These are phyloP conservation scores for Hyles vespertilio DNA, from an alignment of 1,140 invertebrate species.

Conservation along the genomic window DNA sequence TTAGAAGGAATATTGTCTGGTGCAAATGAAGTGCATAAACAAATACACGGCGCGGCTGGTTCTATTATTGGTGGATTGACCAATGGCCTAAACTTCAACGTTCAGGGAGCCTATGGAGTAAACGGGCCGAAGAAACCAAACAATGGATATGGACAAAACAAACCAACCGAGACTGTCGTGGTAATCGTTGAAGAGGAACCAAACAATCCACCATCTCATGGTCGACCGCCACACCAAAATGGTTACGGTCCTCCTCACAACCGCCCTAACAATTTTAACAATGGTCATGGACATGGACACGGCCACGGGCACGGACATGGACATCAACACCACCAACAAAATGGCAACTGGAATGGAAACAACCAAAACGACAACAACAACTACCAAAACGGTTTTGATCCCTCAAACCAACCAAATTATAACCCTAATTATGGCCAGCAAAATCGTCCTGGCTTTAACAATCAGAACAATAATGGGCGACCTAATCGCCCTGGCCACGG, in stretches of 20 bases:
- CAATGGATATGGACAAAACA: neutral
- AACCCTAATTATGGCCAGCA: slow-evolving; percentile 5
- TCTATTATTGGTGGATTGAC: slow-evolving; percentile 15
- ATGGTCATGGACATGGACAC: neutral
- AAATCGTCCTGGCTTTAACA: slow-evolving; percentile 6
- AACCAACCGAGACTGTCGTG: slow-evolving; percentile 17
- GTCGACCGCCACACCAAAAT: slow-evolving; percentile 8
- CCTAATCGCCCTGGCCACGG: neutral
- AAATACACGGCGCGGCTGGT: slow-evolving; percentile 15
- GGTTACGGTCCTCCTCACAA: slow-evolving; percentile 8
- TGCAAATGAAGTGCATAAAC: slow-evolving; percentile 20
- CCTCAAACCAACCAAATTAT: no score
- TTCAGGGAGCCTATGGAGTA: slow-evolving; percentile 10
- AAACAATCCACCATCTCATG: slow-evolving; percentile 1
- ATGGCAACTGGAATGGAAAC: slow-evolving; percentile 10
- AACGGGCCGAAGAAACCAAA: slow-evolving; percentile 1
- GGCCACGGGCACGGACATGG: slow-evolving; percentile 5
- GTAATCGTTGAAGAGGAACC: slow-evolving; percentile 20
- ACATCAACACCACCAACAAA: neutral
- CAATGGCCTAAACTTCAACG: slow-evolving; percentile 12
- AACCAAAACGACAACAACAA: slow-evolving; percentile 7
- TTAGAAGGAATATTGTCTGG: slow-evolving; percentile 18
- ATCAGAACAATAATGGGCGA: slow-evolving; percentile 3
- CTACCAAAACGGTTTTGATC: slow-evolving; percentile 7
- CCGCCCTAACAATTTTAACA: neutral